Base-by-base conservation (phyloP, 53 echinoderm and acorn worm species). In the Arbacia lixula region DNA sequence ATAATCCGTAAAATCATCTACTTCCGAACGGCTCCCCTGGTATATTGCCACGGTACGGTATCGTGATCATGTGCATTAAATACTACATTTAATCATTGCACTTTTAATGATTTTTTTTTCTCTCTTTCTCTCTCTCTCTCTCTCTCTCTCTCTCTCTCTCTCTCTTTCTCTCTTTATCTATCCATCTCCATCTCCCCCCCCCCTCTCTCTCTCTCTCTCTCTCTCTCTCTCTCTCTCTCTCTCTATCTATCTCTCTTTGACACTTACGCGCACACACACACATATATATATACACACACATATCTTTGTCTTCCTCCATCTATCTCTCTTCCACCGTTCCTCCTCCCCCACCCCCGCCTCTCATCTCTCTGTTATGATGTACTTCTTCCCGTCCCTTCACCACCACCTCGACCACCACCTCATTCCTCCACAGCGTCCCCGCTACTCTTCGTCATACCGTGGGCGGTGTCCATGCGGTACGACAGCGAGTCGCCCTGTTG, bases 401-500 rank as follows among this genome's bases (percentile, higher is more conserved):
- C 16, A 46, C 8, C 14, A 10, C 8, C 46, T n/a, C n/a, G n/a
- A n/a, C n/a, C 67, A 19, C 0, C 42, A 29, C 34, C 67, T 36
- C 67, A 16, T 38, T 38, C 22, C 6, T 38, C 19, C 39, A n/a
- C 25, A 42, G 16, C 53, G 95, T 88, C 88, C 8, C 99, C 99
- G 0, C 33, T 88, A 26, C 49, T 90, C 57, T 92, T 92, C 55
- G 83, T 82, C 5, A 81, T 87, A 20, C 76, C 72, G 1, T 99
- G 99, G 99, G 92, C 92, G 6, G 33, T 92, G 6, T 37, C 86
- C 12, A 92, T 99, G 94, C 68, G 34, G 5, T 66, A 83, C 39
- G 52, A 83, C 30, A 88, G 84, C 36, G 36, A 35, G 17, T 41
- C 83, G 36, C 74, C 78, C 0, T 99, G 94, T 36, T 99, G 99